Evolutionary conservation across 1,140 invertebrate genomes (phyloP).

Genomic region (Diorhabda elongata): DNA sequence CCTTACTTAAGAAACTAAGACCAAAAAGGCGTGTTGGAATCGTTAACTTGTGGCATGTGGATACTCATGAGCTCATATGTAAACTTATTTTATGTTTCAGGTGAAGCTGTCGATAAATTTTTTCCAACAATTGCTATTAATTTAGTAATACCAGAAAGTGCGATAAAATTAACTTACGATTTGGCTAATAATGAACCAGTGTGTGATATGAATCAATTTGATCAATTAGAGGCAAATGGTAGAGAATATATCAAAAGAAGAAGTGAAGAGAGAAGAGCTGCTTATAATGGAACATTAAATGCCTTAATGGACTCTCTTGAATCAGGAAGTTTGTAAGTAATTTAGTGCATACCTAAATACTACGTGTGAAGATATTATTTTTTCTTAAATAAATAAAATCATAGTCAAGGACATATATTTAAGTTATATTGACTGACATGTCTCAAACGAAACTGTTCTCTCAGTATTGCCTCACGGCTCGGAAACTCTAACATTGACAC

Average conservation of each 20-base stretch:
- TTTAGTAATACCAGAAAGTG: constrained; percentile 53
- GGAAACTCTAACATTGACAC: too few species aligned
- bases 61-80: too few species aligned
- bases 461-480: too few species aligned
- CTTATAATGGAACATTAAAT: constrained; percentile 61
- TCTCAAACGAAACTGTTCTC: too few species aligned
- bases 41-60: too few species aligned
- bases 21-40: too few species aligned
- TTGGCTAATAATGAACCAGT: constrained; percentile 48
- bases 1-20: too few species aligned
- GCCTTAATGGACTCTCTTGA: constrained; percentile 61
- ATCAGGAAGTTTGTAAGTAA: constrained; percentile 65
- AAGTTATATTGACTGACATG: too few species aligned
- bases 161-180: constrained; percentile 50
- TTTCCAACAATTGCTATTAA: constrained; percentile 60
- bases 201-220: constrained; percentile 38
- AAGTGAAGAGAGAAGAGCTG: constrained; percentile 50
- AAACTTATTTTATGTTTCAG: neutral
- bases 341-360: too few species aligned
- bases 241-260: constrained; percentile 43
- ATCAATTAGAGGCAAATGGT: constrained; percentile 48
- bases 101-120: constrained; percentile 47
- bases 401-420: too few species aligned
- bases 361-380: too few species aligned
- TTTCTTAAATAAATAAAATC: too few species aligned